Conservation (phyloP, 1,140 invertebrate genomes). For the Lepidotrigona ventralis region DNA sequence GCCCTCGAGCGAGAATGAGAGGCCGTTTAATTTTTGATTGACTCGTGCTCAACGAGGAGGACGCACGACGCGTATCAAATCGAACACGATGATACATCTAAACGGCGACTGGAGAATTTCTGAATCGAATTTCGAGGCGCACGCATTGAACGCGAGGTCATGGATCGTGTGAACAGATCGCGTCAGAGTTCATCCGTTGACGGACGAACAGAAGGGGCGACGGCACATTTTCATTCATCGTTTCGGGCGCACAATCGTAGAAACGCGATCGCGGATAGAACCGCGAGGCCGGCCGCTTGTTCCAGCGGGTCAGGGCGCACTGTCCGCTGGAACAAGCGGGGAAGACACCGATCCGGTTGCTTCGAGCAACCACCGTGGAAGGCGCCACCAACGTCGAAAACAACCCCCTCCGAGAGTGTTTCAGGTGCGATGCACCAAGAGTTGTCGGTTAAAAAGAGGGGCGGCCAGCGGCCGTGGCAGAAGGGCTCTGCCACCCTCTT, state of each 20-base stretch:
- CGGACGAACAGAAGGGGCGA: background rate
- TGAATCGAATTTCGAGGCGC: background rate
- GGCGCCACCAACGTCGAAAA: slow-evolving; percentile 71
- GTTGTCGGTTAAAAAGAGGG: background rate
- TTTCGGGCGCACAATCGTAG: slow-evolving; percentile 64
- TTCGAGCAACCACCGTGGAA: slow-evolving; percentile 49
- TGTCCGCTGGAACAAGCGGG: slow-evolving; percentile 56
- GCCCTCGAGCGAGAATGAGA: background rate
- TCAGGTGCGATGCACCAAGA: slow-evolving; percentile 53
- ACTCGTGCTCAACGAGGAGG: no score
- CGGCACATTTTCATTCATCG: slow-evolving; percentile 72
- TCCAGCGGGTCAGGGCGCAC: slow-evolving; percentile 74
- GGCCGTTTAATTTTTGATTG: no score
- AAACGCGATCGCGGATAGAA: slow-evolving; percentile 44
- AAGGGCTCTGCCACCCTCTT: background rate
- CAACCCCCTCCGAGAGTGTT: slow-evolving; percentile 57
- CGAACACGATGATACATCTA: background rate
- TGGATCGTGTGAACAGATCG: accelerated
- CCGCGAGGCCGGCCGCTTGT: slow-evolving; percentile 63
- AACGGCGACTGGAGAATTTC: background rate
- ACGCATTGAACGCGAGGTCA: background rate
- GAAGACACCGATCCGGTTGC: slow-evolving; percentile 52
- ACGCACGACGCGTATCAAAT: background rate
- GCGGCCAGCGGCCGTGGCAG: background rate
- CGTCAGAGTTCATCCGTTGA: background rate